Evolutionary conservation across 2,113 vertebrate species (phyloP).

Genomic region (Takifugu flavidus): DNA sequence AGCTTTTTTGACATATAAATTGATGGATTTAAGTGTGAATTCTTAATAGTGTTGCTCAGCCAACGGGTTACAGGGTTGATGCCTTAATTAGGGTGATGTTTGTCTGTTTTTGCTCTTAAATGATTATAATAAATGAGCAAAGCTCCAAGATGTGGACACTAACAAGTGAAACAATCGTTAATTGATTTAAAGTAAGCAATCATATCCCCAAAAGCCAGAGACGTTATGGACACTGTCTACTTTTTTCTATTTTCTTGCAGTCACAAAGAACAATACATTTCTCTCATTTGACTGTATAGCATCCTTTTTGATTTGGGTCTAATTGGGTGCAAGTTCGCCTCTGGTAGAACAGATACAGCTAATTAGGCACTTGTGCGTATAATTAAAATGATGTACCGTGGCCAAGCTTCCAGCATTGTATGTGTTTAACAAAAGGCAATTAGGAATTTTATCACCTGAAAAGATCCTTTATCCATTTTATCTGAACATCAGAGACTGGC

Average conservation of each 20-base stretch:
- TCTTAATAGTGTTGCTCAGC: conserved; percentile 24
- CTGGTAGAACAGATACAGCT: conserved; percentile 73
- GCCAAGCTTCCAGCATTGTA: conserved; percentile 62
- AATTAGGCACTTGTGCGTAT: conserved; percentile 74
- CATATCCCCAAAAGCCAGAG: conserved; percentile 52
- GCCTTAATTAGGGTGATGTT: too few species aligned
- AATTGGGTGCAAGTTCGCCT: conserved; percentile 73
- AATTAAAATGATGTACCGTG: conserved; percentile 74
- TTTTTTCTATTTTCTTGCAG: conserved; percentile 50
- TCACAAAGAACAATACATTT: conserved; percentile 42
- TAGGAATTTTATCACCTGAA: conserved; percentile 73
- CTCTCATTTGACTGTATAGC: conserved; percentile 31
- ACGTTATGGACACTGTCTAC: conserved; percentile 34
- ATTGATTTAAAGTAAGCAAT: conserved; percentile 56
- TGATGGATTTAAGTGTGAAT: too few species aligned
- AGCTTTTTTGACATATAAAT: too few species aligned
- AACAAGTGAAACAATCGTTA: conserved; percentile 16
- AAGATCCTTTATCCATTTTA: conserved; percentile 65
- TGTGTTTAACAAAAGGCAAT: conserved; percentile 72
- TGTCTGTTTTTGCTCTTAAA: too few species aligned
- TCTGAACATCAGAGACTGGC: conserved; percentile 37
- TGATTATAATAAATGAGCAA: too few species aligned
- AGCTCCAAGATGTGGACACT: too few species aligned
- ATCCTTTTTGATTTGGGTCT: conserved; percentile 71
- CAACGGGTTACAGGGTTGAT: conserved; percentile 39